Evolutionary conservation across 2,888 invertebrate genomes (phyloP).

Genomic region (Seira sanloemensis): DNA sequence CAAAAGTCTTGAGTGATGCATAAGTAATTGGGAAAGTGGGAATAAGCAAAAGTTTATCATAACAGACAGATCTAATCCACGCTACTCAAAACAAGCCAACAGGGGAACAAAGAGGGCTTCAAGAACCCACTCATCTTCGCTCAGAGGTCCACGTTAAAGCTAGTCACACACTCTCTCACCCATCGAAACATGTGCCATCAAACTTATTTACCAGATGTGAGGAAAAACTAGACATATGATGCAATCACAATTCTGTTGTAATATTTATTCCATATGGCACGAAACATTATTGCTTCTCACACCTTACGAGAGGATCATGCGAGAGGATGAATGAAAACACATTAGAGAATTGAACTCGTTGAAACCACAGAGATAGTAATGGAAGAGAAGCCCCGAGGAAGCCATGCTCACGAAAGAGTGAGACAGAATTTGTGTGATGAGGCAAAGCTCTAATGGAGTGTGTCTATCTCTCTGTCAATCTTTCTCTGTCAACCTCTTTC

Average conservation of each 20-base stretch:
- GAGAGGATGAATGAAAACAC: neutral
- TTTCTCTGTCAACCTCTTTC: constrained; percentile 57
- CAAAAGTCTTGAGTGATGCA: neutral
- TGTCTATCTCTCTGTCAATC: constrained; percentile 58
- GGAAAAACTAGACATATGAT: neutral
- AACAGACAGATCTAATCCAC: neutral
- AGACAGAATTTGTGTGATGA: constrained; percentile 1
- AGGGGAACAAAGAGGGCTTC: too few relatives aligned
- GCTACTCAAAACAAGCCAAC: neutral
- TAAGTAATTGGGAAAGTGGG: neutral
- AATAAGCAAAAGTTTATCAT: neutral
- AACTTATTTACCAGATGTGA: constrained; percentile 42
- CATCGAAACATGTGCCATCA: constrained; percentile 28
- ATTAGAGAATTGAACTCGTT: neutral
- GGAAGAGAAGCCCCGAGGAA: neutral
- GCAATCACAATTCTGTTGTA: neutral
- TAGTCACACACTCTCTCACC: too few relatives aligned
- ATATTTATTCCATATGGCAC: neutral
- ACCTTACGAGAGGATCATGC: neutral
- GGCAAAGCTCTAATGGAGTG: constrained; percentile 51
- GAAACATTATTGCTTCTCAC: neutral
- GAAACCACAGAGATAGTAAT: neutral
- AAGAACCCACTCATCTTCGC: too few relatives aligned
- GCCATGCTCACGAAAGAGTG: neutral
- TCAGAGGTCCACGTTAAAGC: too few relatives aligned